Evolutionary conservation across 2,888 invertebrate species (phyloP), one percentile per base, ranked within the genome.

Genomic region (Mechanitis mazaeus): DNA sequence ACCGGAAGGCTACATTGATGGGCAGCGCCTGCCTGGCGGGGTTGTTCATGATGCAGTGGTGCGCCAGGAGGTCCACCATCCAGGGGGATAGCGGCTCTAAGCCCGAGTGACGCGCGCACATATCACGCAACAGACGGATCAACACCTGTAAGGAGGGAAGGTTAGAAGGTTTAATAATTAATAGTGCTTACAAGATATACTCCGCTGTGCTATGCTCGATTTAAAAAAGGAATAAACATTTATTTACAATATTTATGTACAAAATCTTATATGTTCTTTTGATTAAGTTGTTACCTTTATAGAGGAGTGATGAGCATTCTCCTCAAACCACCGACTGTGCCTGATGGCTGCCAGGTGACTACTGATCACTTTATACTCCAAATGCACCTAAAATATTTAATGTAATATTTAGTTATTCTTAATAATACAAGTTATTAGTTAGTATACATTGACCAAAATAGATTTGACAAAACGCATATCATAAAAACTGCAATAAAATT

Each of bases 251-350:
- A 20, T 20, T 35, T 35, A 35, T 35, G 35, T 35, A 35, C 35
- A 35, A 6, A 2, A 5, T 35, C 35, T 35, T 35, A 45, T 45
- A 45, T n/a, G 11, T 45, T 45, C 11, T 46, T 31, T 2, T 28
- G 28, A 31, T 38, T 53, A 20, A 9, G 20, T 35, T 5, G 2
- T 46, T 65, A 92, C 93, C 91, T 98, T 98, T 64, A 98, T 97
- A 33, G 97, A 97, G 4, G 98, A 98, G 83, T 98, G 98, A 79
- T 97, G 97, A 0, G 97, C 98, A 77, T 98, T 98, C 82, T 98
- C 98, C 79, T 98, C 98, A 81, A 98, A 98, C 99, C 99, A 99
- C 38, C 98, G 93, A 64, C 97, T 96, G 84, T 99, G 99, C 35
- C 98, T 92, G 66, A 99, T 97, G 0, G 98, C 97, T 0, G 97